A percentile compares a stretch with the other conserved stretches of the same genome.
These are phyloP conservation scores for Macropus fuliginosus DNA, from an alignment of 2,797 vertebrate species.

Conservation along the genomic window DNA sequence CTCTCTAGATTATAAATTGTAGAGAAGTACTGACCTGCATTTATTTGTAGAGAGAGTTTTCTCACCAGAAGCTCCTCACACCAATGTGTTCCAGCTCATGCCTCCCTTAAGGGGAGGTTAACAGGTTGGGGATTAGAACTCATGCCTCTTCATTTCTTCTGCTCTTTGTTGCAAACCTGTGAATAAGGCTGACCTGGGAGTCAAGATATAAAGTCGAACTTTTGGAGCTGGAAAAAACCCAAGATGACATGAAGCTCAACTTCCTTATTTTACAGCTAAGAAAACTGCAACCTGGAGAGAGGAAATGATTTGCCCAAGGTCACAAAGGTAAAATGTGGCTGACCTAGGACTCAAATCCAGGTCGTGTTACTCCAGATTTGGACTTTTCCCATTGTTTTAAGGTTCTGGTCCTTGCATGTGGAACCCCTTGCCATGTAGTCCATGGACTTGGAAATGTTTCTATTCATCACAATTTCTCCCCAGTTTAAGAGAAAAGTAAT, in stretches of 20 bases:
- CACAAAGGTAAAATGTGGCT: background rate
- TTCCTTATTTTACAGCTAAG: background rate
- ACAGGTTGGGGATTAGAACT: background rate
- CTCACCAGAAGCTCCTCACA: background rate
- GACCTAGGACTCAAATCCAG: background rate
- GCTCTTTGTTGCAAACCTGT: background rate
- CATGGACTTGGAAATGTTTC: background rate
- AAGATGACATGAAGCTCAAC: background rate
- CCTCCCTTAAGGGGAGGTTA: background rate
- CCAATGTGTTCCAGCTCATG: background rate
- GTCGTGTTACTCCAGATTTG: background rate
- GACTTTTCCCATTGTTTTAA: too few relatives aligned
- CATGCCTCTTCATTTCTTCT: background rate
- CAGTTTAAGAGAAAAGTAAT: constrained; percentile 25
- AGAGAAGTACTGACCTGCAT: background rate
- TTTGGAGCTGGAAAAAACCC: background rate
- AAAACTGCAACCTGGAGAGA: background rate
- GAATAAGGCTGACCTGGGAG: background rate
- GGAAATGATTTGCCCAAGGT: background rate
- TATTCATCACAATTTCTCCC: constrained; percentile 12
- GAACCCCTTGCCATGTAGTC: background rate
- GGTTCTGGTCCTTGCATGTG: too few relatives aligned
- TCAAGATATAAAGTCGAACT: background rate
- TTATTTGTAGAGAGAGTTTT: background rate
- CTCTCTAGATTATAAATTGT: too few relatives aligned